Evolutionary conservation across 2,888 invertebrate species (phyloP).

Genomic region (Cerastis leucographa): DNA sequence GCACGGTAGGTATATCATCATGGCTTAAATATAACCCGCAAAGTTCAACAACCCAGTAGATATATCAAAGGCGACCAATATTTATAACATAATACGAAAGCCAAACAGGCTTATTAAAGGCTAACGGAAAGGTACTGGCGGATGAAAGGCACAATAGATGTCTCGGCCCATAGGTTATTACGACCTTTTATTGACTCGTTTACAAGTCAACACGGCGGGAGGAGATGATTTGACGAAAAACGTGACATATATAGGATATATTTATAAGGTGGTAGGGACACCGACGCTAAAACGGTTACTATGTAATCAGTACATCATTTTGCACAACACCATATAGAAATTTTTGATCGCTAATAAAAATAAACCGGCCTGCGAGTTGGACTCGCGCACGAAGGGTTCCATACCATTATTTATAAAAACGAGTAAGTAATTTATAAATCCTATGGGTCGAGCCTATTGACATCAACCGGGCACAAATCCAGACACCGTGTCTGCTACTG

Average conservation of each 20-base stretch:
- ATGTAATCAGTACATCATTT: not conserved
- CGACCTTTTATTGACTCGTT: conserved; percentile 45
- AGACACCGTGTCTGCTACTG: not conserved
- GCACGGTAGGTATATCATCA: no score
- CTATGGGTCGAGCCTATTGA: not conserved
- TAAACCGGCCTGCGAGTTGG: no score
- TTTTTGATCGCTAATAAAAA: no score
- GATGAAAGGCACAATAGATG: conserved; percentile 32
- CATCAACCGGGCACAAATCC: not conserved
- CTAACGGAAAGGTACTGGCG: conserved; percentile 12
- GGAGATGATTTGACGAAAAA: conserved; percentile 41
- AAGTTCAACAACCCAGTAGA: not conserved
- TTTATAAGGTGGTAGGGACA: not conserved
- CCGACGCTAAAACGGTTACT: not conserved
- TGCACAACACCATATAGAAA: no score
- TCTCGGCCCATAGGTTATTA: conserved; percentile 44
- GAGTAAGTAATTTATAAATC: not conserved
- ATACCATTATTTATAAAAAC: no score
- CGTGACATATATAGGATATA: not conserved
- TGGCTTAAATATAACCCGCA: not conserved
- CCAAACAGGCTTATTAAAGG: conserved; percentile 30
- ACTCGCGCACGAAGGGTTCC: no score
- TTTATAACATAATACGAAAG: conserved; percentile 14
- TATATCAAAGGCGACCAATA: conserved; percentile 18
- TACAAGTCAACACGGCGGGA: conserved; percentile 29